Evolutionary conservation across 2,113 vertebrate species (phyloP), one percentile per base, ranked within the genome.

Genomic region (Onychostruthus taczanowskii): DNA sequence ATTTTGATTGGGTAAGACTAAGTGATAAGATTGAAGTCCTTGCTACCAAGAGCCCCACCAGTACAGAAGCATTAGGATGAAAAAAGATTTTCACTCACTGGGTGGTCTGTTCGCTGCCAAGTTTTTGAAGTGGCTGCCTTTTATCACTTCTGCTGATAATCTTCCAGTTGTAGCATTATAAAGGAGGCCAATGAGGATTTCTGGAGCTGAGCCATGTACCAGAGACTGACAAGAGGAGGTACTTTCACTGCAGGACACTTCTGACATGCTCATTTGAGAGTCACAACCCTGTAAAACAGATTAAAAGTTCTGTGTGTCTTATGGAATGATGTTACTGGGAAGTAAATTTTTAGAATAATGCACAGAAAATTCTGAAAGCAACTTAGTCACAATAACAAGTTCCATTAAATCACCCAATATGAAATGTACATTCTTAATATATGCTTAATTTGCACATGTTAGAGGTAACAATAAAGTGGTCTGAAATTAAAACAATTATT

Each of bases 121-220:
- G 97, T 99, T 99, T 98, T 98, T 99, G 98, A 99, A 99, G 97
- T 99, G 99, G 98, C 99, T 99, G 97, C 99, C 99, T 98, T 99
- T 99, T 98, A 99, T 99, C 98, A 99, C 98, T 98, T 99, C 99
- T 96, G 99, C 99, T 22, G 99, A 99, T 79, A 99, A 98, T 87
- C 99, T 98, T 94, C 99, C 99, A 33, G 99, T 99, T 27, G 99
- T 99, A 97, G 99, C 99, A 7, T 99, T 99, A 98, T 99, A 99
- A 90, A 99, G 98, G 89, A 99, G 98, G 63, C 99, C 99, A 83
- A 99, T 62, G 66, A 99, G 98, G 95, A 99, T 99, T 98, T 99
- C 99, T 49, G 99, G 99, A 81, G 98, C 98, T 22, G 98, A 98
- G 85, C 98, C 98, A 59, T 99, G 99, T 89, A 98, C 98, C 70